Base-by-base conservation (phyloP, 2,797 vertebrate species). In the Pipistrellus nathusii region DNA sequence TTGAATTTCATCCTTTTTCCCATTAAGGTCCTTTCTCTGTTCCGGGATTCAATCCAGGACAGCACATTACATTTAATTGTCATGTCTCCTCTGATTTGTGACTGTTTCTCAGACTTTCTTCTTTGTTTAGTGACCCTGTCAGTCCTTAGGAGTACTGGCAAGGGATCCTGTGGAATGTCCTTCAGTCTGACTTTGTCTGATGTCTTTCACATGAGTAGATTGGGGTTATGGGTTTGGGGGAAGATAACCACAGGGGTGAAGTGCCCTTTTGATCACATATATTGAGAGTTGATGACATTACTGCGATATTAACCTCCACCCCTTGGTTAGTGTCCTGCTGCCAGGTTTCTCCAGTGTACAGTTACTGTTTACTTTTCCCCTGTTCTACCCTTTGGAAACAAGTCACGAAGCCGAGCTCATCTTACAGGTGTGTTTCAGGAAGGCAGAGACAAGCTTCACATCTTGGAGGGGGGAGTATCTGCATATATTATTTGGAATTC, bases 1-100 rank as follows among this genome's bases (percentile, higher is more conserved):
- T 97, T 96, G 83, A 51, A 91, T 92, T 93, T 91, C 87, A 72
- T 86, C 57, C 4, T 10, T 71, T 82, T 94, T 78, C 75, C 55
- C 85, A 77, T 62, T 51, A 95, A 91, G 66, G 57, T 64, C 53
- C 27, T 53, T 59, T 75, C 82, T 88, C 81, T 90, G 55, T 68
- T 84, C 51, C 30, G 85, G 85, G 84, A 77, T 75, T 69, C 73
- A 66, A 3, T 27, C 10, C 68, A 85, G 71, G 18, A 25, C 30
- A 90, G 35, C 46, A 62, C 30, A 46, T 10, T 75, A 68, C 81
- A 38, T 77, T 91, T 68, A 44, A 9, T 44, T 51, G 35, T 69
- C 53, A 17, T 21, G n/a, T 85, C 69, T 73, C 69, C 62, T 72
- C 27, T 30, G 20, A 30, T 71, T 57, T 84, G 38, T 80, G 75